A percentile compares a stretch with the other conserved stretches of the same genome.
These are phyloP conservation scores for Xenopus borealis DNA, from an alignment of 2,113 vertebrate genomes.

Conservation along the genomic window DNA sequence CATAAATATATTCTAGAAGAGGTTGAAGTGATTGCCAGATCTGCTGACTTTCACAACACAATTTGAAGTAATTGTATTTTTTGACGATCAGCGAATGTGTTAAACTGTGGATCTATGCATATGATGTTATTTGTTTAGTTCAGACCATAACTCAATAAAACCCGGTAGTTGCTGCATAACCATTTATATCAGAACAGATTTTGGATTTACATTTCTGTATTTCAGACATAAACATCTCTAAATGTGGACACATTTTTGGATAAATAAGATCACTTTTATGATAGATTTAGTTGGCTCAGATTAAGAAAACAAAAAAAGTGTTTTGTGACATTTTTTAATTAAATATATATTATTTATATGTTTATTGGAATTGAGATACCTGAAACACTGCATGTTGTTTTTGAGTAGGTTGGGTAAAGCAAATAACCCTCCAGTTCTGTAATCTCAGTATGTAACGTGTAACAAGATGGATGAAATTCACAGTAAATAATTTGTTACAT, in stretches of 20 bases:
- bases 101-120: not conserved
- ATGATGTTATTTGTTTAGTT: conserved; percentile 4
- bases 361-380: too few species aligned
- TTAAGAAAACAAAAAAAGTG: too few species aligned
- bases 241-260: not conserved
- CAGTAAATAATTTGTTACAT: too few species aligned
- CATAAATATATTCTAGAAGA: not conserved
- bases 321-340: too few species aligned
- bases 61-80: not conserved
- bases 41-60: not conserved
- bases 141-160: not conserved
- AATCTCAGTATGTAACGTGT: too few species aligned
- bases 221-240: not conserved
- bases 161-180: not conserved
- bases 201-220: not conserved
- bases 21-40: not conserved
- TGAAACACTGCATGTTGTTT: too few species aligned
- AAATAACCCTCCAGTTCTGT: too few species aligned
- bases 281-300: too few species aligned
- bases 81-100: not conserved
- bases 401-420: too few species aligned
- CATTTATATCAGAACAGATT: not conserved
- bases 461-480: too few species aligned
- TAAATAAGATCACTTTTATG: not conserved
- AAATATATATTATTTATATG: too few species aligned